These are phyloP conservation scores for Chloroclysta siterata DNA, from an alignment of 2,888 invertebrate genomes.

Conservation along the genomic window DNA sequence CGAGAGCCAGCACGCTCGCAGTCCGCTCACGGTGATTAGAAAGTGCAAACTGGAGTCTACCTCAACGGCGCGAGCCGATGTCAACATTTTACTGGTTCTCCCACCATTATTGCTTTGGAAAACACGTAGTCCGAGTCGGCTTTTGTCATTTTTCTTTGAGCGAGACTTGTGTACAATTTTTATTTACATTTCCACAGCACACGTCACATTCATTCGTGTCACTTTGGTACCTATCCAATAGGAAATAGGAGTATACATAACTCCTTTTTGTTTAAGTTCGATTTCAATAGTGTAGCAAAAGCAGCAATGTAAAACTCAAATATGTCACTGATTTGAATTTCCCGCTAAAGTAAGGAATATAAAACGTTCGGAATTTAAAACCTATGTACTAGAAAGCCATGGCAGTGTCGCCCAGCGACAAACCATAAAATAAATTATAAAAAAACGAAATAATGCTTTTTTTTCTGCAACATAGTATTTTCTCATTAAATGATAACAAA, in stretches of 20 bases:
- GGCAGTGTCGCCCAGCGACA: too few species aligned
- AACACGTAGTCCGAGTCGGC: constrained; percentile 68
- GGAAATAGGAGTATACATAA: constrained; percentile 18
- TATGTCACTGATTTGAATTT: constrained; percentile 21
- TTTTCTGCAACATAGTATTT: too few species aligned
- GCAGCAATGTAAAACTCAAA: constrained; percentile 11
- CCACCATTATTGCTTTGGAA: constrained; percentile 65
- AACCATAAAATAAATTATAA: too few species aligned
- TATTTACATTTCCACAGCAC: constrained; percentile 33
- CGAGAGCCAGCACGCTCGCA: constrained; percentile 32
- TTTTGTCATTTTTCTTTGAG: constrained; percentile 41
- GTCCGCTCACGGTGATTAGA: constrained; percentile 74
- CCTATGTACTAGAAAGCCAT: too few species aligned
- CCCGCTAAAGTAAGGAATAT: constrained; percentile 7
- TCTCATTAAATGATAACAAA: too few species aligned
- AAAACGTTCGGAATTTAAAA: constrained; percentile 21
- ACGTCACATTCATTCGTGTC: constrained; percentile 22
- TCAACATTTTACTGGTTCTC: constrained; percentile 72
- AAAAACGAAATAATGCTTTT: too few species aligned
- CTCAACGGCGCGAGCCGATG: constrained; percentile 54
- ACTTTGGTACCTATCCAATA: constrained; percentile 2
- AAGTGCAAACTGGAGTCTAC: constrained; percentile 71
- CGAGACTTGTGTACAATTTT: constrained; percentile 37
- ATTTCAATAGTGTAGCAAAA: background rate
- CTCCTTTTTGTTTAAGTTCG: background rate